Percentiles rank a stretch among this genome's conserved stretches.
Evolutionary conservation across 2,797 vertebrate genomes (phyloP).

Genomic region (Xiphophorus birchmanni): DNA sequence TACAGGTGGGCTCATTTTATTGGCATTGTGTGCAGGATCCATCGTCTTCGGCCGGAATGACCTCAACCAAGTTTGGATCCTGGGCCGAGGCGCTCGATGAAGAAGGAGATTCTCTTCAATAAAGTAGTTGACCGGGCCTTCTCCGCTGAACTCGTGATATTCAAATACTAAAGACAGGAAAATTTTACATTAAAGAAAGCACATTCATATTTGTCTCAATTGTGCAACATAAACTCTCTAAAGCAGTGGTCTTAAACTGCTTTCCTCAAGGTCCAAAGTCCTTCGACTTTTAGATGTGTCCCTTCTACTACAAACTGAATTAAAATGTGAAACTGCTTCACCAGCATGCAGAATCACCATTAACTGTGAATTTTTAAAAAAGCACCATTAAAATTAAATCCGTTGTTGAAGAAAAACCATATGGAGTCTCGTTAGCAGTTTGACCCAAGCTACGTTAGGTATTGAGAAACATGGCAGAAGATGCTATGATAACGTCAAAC

Average conservation of each 20-base stretch:
- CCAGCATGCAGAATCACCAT: neutral
- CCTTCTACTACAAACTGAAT: too few relatives aligned
- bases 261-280: too few relatives aligned
- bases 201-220: neutral
- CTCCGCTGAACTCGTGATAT: conserved; percentile 90
- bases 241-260: too few relatives aligned
- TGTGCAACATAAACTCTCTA: neutral
- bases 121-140: conserved; percentile 83
- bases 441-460: neutral
- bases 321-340: too few relatives aligned
- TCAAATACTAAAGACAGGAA: conserved; percentile 79
- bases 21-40: neutral
- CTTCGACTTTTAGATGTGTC: too few relatives aligned
- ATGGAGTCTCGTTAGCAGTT: neutral
- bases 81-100: conserved; percentile 66
- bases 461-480: neutral
- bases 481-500: neutral
- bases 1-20: conserved; percentile 26
- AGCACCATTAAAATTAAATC: neutral
- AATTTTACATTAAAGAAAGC: neutral
- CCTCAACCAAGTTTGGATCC: conserved; percentile 56
- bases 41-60: conserved; percentile 46
- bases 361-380: too few relatives aligned
- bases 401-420: neutral
- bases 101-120: conserved; percentile 92